phyloP scores from a whole-genome alignment of 2,888 invertebrate genomes.

The Flexamia atlantica region DNA sequence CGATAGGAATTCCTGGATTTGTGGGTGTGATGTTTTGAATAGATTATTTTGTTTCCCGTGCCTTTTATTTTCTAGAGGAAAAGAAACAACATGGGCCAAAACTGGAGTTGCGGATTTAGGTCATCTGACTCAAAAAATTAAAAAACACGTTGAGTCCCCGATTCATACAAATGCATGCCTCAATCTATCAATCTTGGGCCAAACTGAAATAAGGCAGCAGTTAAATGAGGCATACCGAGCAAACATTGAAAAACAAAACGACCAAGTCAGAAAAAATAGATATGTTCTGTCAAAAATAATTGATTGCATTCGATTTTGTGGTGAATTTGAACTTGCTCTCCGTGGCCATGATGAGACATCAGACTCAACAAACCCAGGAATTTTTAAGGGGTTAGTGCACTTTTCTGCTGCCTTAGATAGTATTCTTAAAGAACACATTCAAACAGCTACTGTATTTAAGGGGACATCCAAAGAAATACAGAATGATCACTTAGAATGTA shows the following conservation, averaged over 20 bases:
- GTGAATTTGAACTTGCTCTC: constrained; percentile 40
- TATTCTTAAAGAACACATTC: constrained; percentile 28
- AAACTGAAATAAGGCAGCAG: constrained; percentile 47
- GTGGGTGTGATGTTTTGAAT: constrained; percentile 51
- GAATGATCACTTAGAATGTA: constrained; percentile 55
- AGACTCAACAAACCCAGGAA: constrained; percentile 37
- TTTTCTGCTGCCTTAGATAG: constrained; percentile 44
- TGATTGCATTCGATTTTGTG: constrained; percentile 26
- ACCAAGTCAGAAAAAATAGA: constrained; percentile 48
- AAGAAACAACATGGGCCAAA: constrained; percentile 46
- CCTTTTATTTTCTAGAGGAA: constrained; percentile 26
- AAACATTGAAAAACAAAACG: constrained; percentile 56
- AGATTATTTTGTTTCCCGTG: constrained; percentile 54
- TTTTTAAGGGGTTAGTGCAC: constrained; percentile 44
- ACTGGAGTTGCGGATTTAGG: constrained; percentile 41
- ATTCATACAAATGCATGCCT: constrained; percentile 24
- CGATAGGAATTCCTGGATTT: constrained; percentile 33
- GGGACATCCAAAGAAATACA: constrained; percentile 52
- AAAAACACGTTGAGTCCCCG: constrained; percentile 47
- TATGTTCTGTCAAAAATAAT: constrained; percentile 44
- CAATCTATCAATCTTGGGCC: constrained; percentile 47
- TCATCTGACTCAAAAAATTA: constrained; percentile 48
- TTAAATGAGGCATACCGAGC: constrained; percentile 15
- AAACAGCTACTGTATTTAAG: constrained; percentile 7
- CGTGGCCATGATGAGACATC: constrained; percentile 37